Base-by-base conservation (phyloP, 2,113 vertebrate genomes). In the Pseudorectes ferrugineus region DNA sequence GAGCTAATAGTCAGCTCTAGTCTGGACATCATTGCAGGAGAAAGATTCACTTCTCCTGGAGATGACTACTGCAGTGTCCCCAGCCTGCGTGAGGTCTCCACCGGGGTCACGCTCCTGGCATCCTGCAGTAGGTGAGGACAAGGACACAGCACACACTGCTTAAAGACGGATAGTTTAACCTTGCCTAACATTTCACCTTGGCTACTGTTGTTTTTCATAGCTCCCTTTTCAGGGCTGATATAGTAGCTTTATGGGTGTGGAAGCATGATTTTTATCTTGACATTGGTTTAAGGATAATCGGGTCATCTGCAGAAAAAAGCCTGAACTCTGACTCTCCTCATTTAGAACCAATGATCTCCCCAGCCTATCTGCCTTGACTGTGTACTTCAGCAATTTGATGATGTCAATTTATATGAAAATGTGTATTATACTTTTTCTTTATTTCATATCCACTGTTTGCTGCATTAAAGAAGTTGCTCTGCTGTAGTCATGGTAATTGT, bases 101-200 rank as follows among this genome's bases (percentile, higher is more conserved):
- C 45, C 12, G 2, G 51, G 67, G 35, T 78, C 46, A 15, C 2
- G 17, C 57, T 75, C 68, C 54, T 80, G 88, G 61, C 40, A 33
- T 66, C 74, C 45, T 43, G 78, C 74, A 36, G 1, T 58, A 62
- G 75, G 55, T 67, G 72, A 92, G 84, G 62, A 90, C 48, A 49
- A 78, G 70, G 89, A 73, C 77, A 19, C 24, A n/a, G 62, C 71
- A 11, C 12, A 75, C 4, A 22, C 26, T 0, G 12, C 70, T 83
- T 59, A 65, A 52, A 91, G 88, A 89, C 10, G 0, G 19, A 59
- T 52, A 67, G 72, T 68, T 94, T 85, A 79, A 89, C 94, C 91
- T 95, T 67, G 28, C 42, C 63, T 92, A 77, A 80, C 77, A 40
- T 65, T 93, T 96, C 82, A 71, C 90, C 75, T 85, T 49, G 24